Conservation (phyloP, 2,113 vertebrate genomes). For the Peromyscus polionotus region DNA sequence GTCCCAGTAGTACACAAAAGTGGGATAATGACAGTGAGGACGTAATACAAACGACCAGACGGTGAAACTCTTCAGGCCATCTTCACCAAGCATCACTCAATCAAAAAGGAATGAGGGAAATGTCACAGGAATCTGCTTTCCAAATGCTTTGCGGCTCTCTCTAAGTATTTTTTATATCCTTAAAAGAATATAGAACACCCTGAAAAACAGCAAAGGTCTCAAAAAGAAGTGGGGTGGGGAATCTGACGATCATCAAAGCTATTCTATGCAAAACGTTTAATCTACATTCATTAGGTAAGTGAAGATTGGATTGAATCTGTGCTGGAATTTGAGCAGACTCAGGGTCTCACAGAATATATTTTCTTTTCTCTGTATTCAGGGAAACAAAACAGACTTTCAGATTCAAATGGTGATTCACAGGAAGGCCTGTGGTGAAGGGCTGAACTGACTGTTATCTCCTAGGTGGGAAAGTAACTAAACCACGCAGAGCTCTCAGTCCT, state of each 20-base stretch:
- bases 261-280: constrained; percentile 50
- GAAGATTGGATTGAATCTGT: not conserved
- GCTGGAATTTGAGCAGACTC: constrained; percentile 11
- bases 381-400: constrained; percentile 36
- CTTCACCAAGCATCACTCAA: not conserved
- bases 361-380: not conserved
- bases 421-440: not conserved
- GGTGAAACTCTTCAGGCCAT: not conserved
- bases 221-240: not conserved
- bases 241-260: constrained; percentile 11
- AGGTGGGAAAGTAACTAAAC: not conserved
- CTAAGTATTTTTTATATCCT: constrained; percentile 2
- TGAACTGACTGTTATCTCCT: not conserved
- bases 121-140: not conserved
- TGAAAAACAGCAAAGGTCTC: not conserved
- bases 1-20: constrained; percentile 3
- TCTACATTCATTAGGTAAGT: constrained; percentile 10
- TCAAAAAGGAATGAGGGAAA: constrained; percentile 20
- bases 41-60: not conserved
- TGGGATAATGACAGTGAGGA: not conserved
- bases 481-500: not conserved
- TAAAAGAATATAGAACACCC: not conserved
- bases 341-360: not conserved
- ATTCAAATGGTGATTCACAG: not conserved
- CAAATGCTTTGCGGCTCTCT: constrained; percentile 39